phyloP scores from a whole-genome alignment of 2,797 vertebrate species.

The Spondyliosoma cantharus region DNA sequence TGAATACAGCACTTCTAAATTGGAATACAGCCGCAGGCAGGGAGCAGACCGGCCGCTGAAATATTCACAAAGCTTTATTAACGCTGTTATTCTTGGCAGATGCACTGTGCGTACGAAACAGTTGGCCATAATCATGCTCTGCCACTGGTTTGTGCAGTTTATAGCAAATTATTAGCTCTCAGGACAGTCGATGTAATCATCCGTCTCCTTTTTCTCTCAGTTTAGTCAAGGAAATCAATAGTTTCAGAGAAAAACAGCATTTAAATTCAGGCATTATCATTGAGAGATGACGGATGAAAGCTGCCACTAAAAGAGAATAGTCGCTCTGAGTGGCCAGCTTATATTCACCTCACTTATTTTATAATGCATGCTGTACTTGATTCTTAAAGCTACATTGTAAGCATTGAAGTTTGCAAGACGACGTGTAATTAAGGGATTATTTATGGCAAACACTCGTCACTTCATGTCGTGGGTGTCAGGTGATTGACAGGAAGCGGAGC shows the following conservation, averaged over 20 bases:
- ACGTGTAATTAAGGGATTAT: conserved; percentile 35
- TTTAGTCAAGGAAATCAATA: conserved; percentile 17
- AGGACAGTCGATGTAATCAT: conserved; percentile 30
- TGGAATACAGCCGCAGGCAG: conserved; percentile 69
- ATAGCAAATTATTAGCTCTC: conserved; percentile 42
- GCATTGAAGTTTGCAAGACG: not conserved
- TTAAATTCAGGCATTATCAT: not conserved
- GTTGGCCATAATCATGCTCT: conserved; percentile 57
- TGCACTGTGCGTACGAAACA: conserved; percentile 49
- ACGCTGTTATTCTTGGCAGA: conserved; percentile 70
- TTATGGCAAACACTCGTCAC: not conserved
- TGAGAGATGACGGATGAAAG: not conserved
- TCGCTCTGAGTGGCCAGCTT: not conserved
- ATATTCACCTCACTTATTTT: not conserved
- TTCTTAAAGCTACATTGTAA: not conserved
- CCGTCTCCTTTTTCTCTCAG: not conserved
- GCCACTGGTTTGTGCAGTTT: conserved; percentile 47
- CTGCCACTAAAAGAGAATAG: not conserved
- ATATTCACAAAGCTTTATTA: conserved; percentile 81
- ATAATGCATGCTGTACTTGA: not conserved
- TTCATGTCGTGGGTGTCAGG: conserved; percentile 38
- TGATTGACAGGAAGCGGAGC: conserved; percentile 58
- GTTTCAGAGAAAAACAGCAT: not conserved
- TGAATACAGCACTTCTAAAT: conserved; percentile 73
- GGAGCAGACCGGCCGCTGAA: conserved; percentile 75